Evolutionary conservation across 2,113 vertebrate genomes (phyloP), one percentile per base, ranked within the genome.

Genomic region (Ammospiza nelsoni): DNA sequence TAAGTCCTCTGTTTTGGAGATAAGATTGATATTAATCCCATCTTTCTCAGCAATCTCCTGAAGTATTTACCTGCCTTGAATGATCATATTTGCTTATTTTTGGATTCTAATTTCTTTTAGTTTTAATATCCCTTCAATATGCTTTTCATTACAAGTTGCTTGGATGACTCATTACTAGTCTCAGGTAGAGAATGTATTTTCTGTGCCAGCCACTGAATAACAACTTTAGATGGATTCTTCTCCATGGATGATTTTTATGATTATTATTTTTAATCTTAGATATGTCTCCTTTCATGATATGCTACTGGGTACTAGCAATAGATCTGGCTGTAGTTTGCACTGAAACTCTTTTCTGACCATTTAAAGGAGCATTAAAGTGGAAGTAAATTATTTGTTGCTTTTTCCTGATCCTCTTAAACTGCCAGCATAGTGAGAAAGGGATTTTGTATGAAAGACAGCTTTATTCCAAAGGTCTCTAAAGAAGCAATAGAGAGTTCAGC

Each of bases 241-340:
- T 88, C 90, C 52, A 15, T 9, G 62, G 90, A 27, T 37, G 59
- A 81, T 92, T 96, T 89, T 94, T 86, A 67, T 84, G 39, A 94
- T 92, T 87, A 86, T 94, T 94, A 83, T 90, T 94, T 95, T 96
- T 92, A 93, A 88, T 97, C 93, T 96, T 84, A 63, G 46, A 51
- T 68, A 3, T 90, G 84, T 77, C 92, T 90, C 71, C 35, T 86
- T 80, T 71, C 51, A 4, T 63, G 59, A 90, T 77, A 19, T 71
- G 82, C 74, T 83, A 16, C 51, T 52, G 59, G 67, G 37, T 85
- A 57, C 17, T 22, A 85, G 87, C 85, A 93, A 86, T 96, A 90
- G 82, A 89, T 95, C 92, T 94, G 63, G 14, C 61, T 90, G 24
- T 10, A 48, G 52, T 71, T 96, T 95, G 48, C 61, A 74, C 39